Conservation (phyloP, 2,888 invertebrate genomes). For the Papilio demoleus region DNA sequence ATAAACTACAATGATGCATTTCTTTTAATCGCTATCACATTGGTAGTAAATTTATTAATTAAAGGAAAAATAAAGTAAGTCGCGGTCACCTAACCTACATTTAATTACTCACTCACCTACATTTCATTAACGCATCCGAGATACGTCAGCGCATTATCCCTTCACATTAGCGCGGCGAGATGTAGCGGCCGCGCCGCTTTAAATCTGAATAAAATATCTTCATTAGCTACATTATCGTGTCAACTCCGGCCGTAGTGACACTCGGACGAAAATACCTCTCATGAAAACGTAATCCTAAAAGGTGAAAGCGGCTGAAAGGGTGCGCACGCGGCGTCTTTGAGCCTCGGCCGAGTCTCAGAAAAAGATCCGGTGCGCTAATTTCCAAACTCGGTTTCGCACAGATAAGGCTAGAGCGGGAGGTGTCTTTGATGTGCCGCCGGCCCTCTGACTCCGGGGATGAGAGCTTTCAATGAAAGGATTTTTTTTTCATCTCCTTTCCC, state of each 20-base stretch:
- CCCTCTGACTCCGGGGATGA: constrained; percentile 80
- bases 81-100: constrained; percentile 40
- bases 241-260: constrained; percentile 60
- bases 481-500: constrained; percentile 82
- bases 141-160: constrained; percentile 54
- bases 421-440: constrained; percentile 82
- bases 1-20: neutral
- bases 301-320: constrained; percentile 71
- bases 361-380: constrained; percentile 78
- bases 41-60: neutral
- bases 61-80: neutral
- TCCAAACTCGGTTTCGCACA: constrained; percentile 80
- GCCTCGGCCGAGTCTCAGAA: constrained; percentile 47
- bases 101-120: constrained; percentile 46
- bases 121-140: constrained; percentile 46
- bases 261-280: constrained; percentile 62
- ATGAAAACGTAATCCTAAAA: constrained; percentile 75
- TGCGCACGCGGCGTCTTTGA: constrained; percentile 71
- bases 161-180: constrained; percentile 54
- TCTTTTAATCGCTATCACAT: neutral
- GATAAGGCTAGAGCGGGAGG: constrained; percentile 79
- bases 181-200: constrained; percentile 57
- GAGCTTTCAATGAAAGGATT: constrained; percentile 84
- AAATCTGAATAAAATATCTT: constrained; percentile 70
- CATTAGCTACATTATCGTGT: constrained; percentile 73